Conservation (phyloP, 2,113 vertebrate genomes). For the Willisornis vidua region DNA sequence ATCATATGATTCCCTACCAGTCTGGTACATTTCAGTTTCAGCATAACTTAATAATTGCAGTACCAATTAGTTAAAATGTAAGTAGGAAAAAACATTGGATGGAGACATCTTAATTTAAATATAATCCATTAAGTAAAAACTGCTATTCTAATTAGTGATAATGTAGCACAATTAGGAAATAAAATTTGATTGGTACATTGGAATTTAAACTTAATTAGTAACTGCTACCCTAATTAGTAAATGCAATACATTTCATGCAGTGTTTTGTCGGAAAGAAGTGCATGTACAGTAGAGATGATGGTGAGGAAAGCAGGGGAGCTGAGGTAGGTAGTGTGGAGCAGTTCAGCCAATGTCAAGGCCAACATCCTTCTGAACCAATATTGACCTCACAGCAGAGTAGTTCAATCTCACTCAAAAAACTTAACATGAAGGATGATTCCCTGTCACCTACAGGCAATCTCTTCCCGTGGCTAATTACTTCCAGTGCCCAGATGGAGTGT, state of each 20-base stretch:
- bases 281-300: neutral
- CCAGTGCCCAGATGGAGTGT: neutral
- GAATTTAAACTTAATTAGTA: constrained; percentile 71
- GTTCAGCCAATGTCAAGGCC: neutral
- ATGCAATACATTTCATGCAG: constrained; percentile 20
- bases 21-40: constrained; percentile 60
- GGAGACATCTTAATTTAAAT: constrained; percentile 69
- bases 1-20: constrained; percentile 31
- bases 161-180: constrained; percentile 74
- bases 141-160: constrained; percentile 71
- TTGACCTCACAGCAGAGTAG: neutral
- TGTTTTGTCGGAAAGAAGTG: constrained; percentile 13
- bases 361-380: neutral
- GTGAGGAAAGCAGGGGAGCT: neutral
- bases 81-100: constrained; percentile 48
- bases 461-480: neutral
- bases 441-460: neutral
- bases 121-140: constrained; percentile 73
- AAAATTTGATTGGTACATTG: constrained; percentile 72
- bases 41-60: constrained; percentile 59
- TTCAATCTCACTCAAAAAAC: rapidly evolving
- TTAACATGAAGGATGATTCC: neutral
- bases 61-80: constrained; percentile 68
- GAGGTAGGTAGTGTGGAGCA: neutral
- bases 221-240: constrained; percentile 68